Base-by-base conservation (phyloP, 2,888 invertebrate species). In the Eristalinus aeneus region DNA sequence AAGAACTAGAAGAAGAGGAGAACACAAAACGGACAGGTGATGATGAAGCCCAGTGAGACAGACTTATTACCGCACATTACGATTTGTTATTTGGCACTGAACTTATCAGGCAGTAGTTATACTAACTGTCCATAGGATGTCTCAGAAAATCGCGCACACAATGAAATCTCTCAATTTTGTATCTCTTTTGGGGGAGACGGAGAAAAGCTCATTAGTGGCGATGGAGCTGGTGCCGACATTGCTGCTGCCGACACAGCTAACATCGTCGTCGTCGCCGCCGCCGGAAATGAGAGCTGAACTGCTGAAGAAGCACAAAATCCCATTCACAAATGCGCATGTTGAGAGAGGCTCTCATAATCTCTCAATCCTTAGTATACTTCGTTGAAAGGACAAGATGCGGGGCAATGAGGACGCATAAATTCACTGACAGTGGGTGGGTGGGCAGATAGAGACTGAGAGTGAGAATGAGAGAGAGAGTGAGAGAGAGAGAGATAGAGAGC, bases 81-180 rank as follows among this genome's bases (percentile, higher is more conserved):
- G 90, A 90, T 89, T 90, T 90, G 90, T 90, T 90, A 90, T 92
- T 92, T 91, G 91, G 90, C 91, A 92, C 91, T 92, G 88, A 89
- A 88, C 89, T 88, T 89, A 89, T 89, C 88, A 89, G 78, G 54
- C 46, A 63, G 65, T 61, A 63, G 86, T 78, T 81, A 82, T 65
- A 78, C 86, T 82, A 82, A 82, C 81, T 74, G 71, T 74, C 82
- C 78, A 63, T 77, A 82, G 78, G 81, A 82, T 86, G 81, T 86
- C 74, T 73, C 73, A 63, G 34, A 68, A 69, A 78, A 74, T 74
- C 74, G 34, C 69, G 54, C 63, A 27, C 64, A 74, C 65, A 27
- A 27, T 5, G 74, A 74, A 74, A 67, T 77, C 64, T 81, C 77
- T 86, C 81, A 46, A 16, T 46, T 46, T 39, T 46, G 46, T 86